Evolutionary conservation across 2,888 invertebrate species (phyloP), one percentile per base, ranked within the genome.

Genomic region (Cremastobaeus sp.): DNA sequence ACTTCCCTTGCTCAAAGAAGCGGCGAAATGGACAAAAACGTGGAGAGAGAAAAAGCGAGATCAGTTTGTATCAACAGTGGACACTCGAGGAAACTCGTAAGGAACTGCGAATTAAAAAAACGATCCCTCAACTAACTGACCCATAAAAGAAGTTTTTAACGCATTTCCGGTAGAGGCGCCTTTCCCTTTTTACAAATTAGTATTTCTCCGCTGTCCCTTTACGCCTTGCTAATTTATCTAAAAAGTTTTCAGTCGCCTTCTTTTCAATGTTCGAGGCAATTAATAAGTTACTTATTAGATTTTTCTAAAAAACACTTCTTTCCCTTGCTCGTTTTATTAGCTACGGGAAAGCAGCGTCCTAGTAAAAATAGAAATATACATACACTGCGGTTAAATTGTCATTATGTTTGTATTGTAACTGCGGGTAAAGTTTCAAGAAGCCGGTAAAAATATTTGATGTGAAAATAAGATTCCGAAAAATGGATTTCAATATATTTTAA

Each of bases 61-160:
- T 75, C 74, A 72, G 62, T 79, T 81, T 81, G 77, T 85, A 85
- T 85, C 84, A 80, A 79, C 70, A 59, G 74, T 74, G 82, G 83
- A 84, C 83, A 84, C 79, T 80, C 81, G 74, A 78, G 76, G 76
- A 78, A 80, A 62, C 66, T 57, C 48, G 55, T 62, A 77, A 77
- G 66, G 70, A 80, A 79, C 52, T 68, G 59, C 65, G 74, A 82
- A 81, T 81, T 81, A 79, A 76, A 80, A 77, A 75, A 74, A 74
- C 57, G 41, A 59, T 70, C 18, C 52, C 43, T 74, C 64, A 74
- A 37, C 48, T 43, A 47, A 66, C 66, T 66, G 65, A 47, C 55
- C 69, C 21, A 48, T 50, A 68, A 59, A 64, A 65, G 37, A 54
- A 71, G 28, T 62, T 71, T 68, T 64, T 48, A 45, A 55, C 35